Base-by-base conservation (phyloP, 2,113 vertebrate species). In the Hydrolagus affinis region DNA sequence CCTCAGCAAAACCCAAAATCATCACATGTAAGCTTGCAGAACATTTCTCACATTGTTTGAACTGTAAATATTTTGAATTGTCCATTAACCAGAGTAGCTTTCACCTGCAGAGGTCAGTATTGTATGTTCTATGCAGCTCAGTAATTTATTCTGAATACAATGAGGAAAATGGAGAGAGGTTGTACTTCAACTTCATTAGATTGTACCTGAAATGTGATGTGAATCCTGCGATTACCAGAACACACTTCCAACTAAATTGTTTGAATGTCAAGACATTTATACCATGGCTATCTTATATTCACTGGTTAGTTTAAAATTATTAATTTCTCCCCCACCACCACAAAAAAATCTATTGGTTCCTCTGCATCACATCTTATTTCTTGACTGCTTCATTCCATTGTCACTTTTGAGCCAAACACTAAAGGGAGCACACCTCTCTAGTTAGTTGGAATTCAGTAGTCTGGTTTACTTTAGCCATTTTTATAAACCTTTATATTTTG, bases 1-100 rank as follows among this genome's bases (percentile, higher is more conserved):
- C 93, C 17, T 94, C 95, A 83, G 92, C 95, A 86, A 99, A 97
- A 88, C 95, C 96, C 75, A 93, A 94, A 89, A 95, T 97, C 87
- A 89, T 88, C 86, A 92, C 96, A 88, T 90, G 96, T 98, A 89
- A 96, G 96, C 91, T 86, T 59, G 8, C 59, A 32, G 64, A 66
- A 21, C 66, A 44, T 8, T 80, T 80, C 23, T 66, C 17, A 1
- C 23, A 70, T 70, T 28, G 21, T 28, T 64, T 62, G 23, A 80
- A 25, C 11, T 14, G 62, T 78, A 23, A 80, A 68, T 30, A 66
- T 30, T 83, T 83, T 83, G 62, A 64, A 83, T 64, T 83, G 62
- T 83, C 59, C 28, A 3, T 62, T 64, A 64, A 62, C 77, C 23
- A 66, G 23, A 80, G 19, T 30, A 25, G 60, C 15, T 80, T 62